A percentile compares a stretch with the other conserved stretches of the same genome.
Conservation (phyloP, 2,113 vertebrate genomes). For the Oreochromis aureus region DNA sequence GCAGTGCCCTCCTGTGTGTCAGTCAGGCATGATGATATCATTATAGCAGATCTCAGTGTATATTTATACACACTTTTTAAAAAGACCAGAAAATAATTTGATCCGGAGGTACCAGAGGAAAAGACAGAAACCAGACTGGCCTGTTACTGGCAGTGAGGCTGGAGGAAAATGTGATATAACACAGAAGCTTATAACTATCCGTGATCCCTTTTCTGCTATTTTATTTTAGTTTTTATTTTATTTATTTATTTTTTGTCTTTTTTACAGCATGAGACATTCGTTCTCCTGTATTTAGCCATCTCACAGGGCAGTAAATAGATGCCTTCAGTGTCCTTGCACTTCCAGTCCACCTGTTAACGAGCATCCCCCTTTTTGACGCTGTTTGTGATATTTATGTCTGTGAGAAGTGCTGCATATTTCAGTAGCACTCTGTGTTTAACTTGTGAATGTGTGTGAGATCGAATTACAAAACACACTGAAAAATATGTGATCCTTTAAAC, state of each 20-base stretch:
- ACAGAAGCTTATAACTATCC: background rate
- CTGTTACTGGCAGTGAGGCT: background rate
- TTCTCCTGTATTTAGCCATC: background rate
- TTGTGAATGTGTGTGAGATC: background rate
- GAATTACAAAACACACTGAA: background rate
- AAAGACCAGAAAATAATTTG: background rate
- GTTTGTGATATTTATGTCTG: slow-evolving; percentile 33
- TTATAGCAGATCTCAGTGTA: background rate
- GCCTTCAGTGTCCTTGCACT: background rate
- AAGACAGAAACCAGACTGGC: background rate
- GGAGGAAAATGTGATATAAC: background rate
- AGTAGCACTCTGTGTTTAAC: background rate
- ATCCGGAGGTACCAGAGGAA: background rate
- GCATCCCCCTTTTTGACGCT: background rate
- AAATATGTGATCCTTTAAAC: background rate
- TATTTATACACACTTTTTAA: background rate
- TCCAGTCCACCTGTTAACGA: slow-evolving; percentile 41
- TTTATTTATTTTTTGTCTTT: background rate
- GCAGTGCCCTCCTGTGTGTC: background rate
- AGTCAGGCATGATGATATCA: background rate
- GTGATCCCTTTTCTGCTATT: background rate
- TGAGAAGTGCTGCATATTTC: slow-evolving; percentile 14
- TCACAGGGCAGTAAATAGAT: slow-evolving; percentile 8
- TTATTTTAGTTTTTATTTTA: background rate
- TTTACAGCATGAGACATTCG: background rate